A percentile compares a stretch with the other conserved stretches of the same genome.
These are phyloP conservation scores for Oryctes rhinoceros DNA, from an alignment of 1,140 invertebrate species.

Conservation along the genomic window DNA sequence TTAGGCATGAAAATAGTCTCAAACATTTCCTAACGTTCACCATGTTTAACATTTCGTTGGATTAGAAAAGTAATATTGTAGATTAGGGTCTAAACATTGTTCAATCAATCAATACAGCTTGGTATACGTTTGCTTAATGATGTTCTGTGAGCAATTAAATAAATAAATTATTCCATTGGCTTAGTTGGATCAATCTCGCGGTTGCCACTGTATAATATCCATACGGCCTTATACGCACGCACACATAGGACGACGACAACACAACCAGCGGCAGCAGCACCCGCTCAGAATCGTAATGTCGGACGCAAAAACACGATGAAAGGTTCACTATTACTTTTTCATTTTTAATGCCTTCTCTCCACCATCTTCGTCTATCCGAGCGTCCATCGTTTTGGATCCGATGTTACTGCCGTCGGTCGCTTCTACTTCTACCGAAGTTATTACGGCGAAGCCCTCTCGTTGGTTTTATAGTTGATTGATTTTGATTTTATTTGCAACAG, in stretches of 20 bases:
- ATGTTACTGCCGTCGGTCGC: constrained; percentile 40
- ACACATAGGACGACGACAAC: not conserved
- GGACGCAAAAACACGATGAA: constrained; percentile 49
- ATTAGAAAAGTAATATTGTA: no score
- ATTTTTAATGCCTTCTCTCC: constrained; percentile 46
- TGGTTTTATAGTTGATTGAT: constrained; percentile 36
- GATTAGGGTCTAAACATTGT: no score
- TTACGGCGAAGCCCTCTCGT: not conserved
- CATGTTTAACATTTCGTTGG: no score
- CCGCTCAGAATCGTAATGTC: constrained; percentile 49
- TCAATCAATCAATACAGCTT: no score
- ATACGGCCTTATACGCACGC: not conserved
- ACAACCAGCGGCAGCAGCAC: constrained; percentile 41
- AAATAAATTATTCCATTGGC: no score
- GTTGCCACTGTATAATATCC: not conserved
- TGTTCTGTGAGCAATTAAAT: no score
- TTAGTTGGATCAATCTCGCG: not conserved
- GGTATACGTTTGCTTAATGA: no score
- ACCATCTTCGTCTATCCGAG: constrained; percentile 26
- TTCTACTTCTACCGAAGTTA: constrained; percentile 5
- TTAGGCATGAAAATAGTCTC: no score
- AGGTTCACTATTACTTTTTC: constrained; percentile 46
- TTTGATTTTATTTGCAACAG: constrained; percentile 29
- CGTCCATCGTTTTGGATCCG: constrained; percentile 25
- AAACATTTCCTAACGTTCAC: no score